phyloP scores from a whole-genome alignment of 2,797 vertebrate species.

The Eutrigla gurnardus region DNA sequence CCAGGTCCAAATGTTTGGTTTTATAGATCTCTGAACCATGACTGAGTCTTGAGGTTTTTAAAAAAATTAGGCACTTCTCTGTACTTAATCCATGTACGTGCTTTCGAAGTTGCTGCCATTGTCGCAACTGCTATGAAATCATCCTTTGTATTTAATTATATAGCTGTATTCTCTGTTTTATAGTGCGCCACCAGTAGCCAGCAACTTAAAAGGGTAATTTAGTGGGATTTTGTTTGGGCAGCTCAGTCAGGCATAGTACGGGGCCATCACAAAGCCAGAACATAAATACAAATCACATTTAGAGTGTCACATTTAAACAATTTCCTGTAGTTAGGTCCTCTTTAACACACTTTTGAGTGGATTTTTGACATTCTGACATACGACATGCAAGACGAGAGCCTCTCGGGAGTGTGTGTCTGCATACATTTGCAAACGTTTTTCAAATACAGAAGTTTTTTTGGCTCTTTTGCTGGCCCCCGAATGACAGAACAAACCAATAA shows the following conservation, averaged over 20 bases:
- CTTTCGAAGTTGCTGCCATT: conserved; percentile 60
- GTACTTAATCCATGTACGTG: conserved; percentile 54
- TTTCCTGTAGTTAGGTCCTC: conserved; percentile 18
- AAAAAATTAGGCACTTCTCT: conserved; percentile 48
- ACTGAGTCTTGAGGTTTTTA: conserved; percentile 45
- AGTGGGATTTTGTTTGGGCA: conserved; percentile 30
- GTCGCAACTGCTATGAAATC: conserved; percentile 59
- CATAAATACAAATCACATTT: conserved; percentile 37
- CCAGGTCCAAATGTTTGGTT: conserved; percentile 58
- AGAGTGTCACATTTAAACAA: conserved; percentile 27
- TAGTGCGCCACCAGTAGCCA: conserved; percentile 49
- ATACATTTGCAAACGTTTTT: conserved; percentile 33
- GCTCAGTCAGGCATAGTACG: conserved; percentile 36
- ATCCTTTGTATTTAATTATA: conserved; percentile 61
- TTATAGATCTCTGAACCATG: conserved; percentile 54
- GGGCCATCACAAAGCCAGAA: conserved; percentile 26
- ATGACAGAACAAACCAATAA: conserved; percentile 33
- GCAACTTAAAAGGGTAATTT: conserved; percentile 41
- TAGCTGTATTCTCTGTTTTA: conserved; percentile 61
- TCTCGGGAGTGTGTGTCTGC: conserved; percentile 24
- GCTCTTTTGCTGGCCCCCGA: conserved; percentile 29
- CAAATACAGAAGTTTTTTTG: conserved; percentile 34
- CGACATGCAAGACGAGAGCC: neutral
- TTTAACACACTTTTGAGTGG: conserved; percentile 24
- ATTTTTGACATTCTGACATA: conserved; percentile 26